Base-by-base conservation (phyloP, 2,113 vertebrate genomes). In the Ciconia stormi region DNA sequence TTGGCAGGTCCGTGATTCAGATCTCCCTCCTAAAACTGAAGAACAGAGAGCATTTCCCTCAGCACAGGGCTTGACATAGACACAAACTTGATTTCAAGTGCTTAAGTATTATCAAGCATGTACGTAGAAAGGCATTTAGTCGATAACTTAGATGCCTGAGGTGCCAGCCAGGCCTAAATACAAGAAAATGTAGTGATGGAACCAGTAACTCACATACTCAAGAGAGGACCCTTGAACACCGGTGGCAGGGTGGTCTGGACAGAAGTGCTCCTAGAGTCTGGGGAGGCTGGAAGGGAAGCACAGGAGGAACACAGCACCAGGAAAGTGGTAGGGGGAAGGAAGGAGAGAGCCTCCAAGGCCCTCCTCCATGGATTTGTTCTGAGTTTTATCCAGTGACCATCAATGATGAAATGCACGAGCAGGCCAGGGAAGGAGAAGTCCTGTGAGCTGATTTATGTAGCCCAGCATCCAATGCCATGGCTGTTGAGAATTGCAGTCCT, bases 261-360 rank as follows among this genome's bases (percentile, higher is more conserved):
- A 72, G 46, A 65, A 81, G 32, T 9, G 11, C 13, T 88, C 23
- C 38, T 46, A 15, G 11, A 46, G 15, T 7, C 11, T 27, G 11
- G 12, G 22, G 9, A 78, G n/a, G n/a, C 67, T 58, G 22, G 44
- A 86, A 47, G 16, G 14, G 40, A 30, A 47, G 47, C 18, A 9
- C 1, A 2, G 7, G 15, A 15, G 16, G 9, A 58, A 0, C 4
- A 16, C 38, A 86, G 27, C 27, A 53, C 11, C 1, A 2, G 23
- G 32, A 44, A 78, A 83, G 8, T 1, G 0, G 13, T 12, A 13
- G 4, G 12, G 18, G 19, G 7, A n/a, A 62, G 38, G 53, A 62
- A 71, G 47, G 9, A 53, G 17, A 38, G 7, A n/a, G 10, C 29
- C 16, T 56, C 29, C 40, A 13, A 29, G 23, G 6, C 15, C 10